phyloP scores from a whole-genome alignment of 2,888 invertebrate species.

The Serrognathus titanus region DNA sequence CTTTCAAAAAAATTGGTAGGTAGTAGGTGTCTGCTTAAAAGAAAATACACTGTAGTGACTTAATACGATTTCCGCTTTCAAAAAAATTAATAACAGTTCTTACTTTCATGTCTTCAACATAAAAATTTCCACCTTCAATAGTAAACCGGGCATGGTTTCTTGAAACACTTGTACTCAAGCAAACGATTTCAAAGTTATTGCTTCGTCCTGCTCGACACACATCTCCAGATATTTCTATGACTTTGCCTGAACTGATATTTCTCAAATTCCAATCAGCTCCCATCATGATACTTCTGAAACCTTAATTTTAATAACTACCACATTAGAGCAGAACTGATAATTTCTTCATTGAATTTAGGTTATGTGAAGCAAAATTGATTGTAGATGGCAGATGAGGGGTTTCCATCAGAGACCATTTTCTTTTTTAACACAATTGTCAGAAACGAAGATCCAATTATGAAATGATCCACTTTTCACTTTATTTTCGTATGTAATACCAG shows the following conservation, averaged over 20 bases:
- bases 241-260: conserved; percentile 7
- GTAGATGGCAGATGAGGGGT: too few relatives aligned
- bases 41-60: not conserved
- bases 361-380: too few relatives aligned
- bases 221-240: conserved; percentile 8
- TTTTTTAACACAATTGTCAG: too few relatives aligned
- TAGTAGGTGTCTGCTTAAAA: too few relatives aligned
- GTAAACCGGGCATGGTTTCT: conserved; percentile 25
- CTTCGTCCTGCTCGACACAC: conserved; percentile 16
- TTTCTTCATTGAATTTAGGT: too few relatives aligned
- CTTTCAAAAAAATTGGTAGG: not conserved
- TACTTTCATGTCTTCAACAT: conserved; percentile 23
- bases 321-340: too few relatives aligned
- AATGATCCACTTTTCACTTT: too few relatives aligned
- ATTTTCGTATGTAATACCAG: too few relatives aligned
- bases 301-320: too few relatives aligned
- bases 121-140: conserved; percentile 14
- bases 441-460: too few relatives aligned
- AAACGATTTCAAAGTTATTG: conserved; percentile 15
- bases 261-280: conserved; percentile 6
- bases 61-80: too few relatives aligned
- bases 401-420: too few relatives aligned
- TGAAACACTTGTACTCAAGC: conserved; percentile 20
- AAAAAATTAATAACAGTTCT: conserved; percentile 5
- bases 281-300: not conserved